Base-by-base conservation (phyloP, 2,888 invertebrate genomes). In the Drosophila antonietae region DNA sequence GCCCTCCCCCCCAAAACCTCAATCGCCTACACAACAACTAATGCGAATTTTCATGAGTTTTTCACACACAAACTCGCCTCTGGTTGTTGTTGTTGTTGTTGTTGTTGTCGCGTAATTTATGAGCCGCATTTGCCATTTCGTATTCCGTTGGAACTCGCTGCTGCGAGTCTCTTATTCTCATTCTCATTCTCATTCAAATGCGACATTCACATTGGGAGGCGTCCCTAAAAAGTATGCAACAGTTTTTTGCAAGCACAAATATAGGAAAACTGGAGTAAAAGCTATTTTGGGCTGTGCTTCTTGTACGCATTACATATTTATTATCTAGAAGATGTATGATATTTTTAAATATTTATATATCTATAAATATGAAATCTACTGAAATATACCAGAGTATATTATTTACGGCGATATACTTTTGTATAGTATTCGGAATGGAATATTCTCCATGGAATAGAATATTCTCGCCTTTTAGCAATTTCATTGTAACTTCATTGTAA, bases 181-280 rank as follows among this genome's bases (percentile, higher is more conserved):
- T 28, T 18, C 51, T 51, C 31, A 33, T 3, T 18, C 60, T 15
- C 31, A 33, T 3, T 18, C 60, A 18, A 12, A 35, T 47, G 69
- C 31, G 55, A 67, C 68, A 71, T 39, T 62, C 28, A 23, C 9
- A 20, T 23, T 1, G 31, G 44, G 15, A 23, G 33, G 2, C n/a
- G 57, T 55, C 65, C 88, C 55, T 37, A 15, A 63, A 83, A 83
- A 83, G 83, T 83, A 83, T 88, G 81, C 83, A 57, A 78, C 43
- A 39, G 0, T 57, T 66, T 55, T 3, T 0, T 15, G 12, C 15
- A 5, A 3, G 28, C 23, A 3, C 28, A 12, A 28, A 28, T 5
- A 1, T 5, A 10, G 1, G 33, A 8, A 14, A 51, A 33, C 3
- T 8, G 51, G 2, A 31, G 31, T 18, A 8, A 35, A 35, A 51